Evolutionary conservation across 2,113 vertebrate species (phyloP).

Genomic region (Poicephalus gulielmi): DNA sequence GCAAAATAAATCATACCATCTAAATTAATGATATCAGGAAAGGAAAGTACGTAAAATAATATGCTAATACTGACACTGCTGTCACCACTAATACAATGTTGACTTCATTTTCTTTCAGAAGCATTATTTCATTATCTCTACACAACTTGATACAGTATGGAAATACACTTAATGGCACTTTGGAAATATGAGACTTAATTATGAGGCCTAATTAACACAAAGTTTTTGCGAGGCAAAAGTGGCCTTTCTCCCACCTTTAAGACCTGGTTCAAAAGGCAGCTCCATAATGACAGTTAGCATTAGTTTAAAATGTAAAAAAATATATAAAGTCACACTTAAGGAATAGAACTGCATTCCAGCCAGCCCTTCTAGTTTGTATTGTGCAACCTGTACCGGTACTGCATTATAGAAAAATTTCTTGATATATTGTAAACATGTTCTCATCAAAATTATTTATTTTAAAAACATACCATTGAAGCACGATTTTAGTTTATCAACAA

Average conservation of each 20-base stretch:
- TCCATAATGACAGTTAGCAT: not conserved
- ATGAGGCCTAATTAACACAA: not conserved
- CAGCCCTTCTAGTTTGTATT: not conserved
- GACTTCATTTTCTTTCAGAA: not conserved
- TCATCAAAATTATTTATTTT: not conserved
- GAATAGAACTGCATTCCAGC: not conserved
- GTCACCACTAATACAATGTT: not conserved
- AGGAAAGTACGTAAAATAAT: not conserved
- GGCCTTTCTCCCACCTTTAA: not conserved
- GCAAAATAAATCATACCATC: not conserved
- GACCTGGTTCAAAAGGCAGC: rapidly evolving
- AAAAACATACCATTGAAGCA: not conserved
- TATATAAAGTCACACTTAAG: not conserved
- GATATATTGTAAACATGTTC: not conserved
- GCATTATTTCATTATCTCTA: not conserved
- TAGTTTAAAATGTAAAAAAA: not conserved
- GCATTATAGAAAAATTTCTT: not conserved
- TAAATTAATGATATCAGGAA: not conserved
- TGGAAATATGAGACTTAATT: not conserved
- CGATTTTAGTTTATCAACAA: not conserved
- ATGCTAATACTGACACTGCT: not conserved
- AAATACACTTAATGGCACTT: not conserved
- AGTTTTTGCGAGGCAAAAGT: not conserved
- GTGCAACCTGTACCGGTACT: not conserved
- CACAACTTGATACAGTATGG: not conserved